Percentiles rank a stretch among this genome's conserved stretches.
These are phyloP conservation scores for Conus betulinus DNA, from an alignment of 1,140 invertebrate species.

Conservation along the genomic window DNA sequence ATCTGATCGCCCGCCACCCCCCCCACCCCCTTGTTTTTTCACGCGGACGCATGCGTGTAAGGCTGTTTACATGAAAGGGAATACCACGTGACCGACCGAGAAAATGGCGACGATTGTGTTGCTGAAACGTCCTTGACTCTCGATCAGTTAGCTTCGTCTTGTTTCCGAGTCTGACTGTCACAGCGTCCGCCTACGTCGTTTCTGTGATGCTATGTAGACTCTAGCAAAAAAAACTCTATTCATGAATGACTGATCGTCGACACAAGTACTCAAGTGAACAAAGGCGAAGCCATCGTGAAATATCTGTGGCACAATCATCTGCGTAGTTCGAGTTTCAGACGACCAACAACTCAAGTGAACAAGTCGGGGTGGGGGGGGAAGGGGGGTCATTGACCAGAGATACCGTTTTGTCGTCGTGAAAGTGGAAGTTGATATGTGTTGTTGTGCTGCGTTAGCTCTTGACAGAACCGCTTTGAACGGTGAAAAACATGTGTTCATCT, in stretches of 20 bases:
- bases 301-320: not conserved
- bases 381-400: not conserved
- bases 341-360: not conserved
- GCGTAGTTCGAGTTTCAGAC: not conserved
- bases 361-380: not conserved
- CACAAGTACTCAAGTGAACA: too few species aligned
- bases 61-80: not conserved
- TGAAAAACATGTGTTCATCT: not conserved
- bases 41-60: not conserved
- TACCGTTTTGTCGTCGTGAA: not conserved
- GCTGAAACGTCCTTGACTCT: constrained; percentile 1
- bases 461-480: not conserved
- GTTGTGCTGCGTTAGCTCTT: not conserved
- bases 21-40: too few species aligned
- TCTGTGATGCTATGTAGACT: not conserved
- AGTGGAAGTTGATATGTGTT: not conserved
- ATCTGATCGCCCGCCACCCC: too few species aligned
- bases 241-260: not conserved
- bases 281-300: too few species aligned
- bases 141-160: not conserved
- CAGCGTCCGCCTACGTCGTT: not conserved
- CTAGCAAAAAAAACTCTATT: not conserved
- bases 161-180: not conserved
- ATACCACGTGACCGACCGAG: constrained; percentile 9
- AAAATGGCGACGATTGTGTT: constrained; percentile 10